A percentile compares a stretch with the other conserved stretches of the same genome.
phyloP scores from a whole-genome alignment of 23 tunicate genomes.

The Phallusia fumigata region DNA sequence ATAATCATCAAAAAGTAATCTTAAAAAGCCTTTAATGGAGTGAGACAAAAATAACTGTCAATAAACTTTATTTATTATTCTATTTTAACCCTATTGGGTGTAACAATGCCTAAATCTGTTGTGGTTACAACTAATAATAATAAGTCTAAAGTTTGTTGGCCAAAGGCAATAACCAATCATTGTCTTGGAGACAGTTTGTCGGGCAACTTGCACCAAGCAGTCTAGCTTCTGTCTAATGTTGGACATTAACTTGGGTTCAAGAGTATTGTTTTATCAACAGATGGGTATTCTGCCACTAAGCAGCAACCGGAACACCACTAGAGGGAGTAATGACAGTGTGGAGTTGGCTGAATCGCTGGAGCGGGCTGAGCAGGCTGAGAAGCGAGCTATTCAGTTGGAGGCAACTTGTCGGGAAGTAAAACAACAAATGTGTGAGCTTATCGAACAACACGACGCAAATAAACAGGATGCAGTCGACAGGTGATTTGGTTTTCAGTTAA shows the following conservation, averaged over 20 bases:
- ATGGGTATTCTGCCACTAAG: background rate
- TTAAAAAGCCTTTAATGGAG: no score
- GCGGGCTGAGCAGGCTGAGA: constrained; percentile 43
- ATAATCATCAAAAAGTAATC: no score
- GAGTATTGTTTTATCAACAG: background rate
- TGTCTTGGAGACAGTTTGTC: no score
- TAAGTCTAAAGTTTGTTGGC: no score
- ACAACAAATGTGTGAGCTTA: constrained; percentile 82
- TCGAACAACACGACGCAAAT: constrained; percentile 80
- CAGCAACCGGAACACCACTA: background rate
- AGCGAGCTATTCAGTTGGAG: constrained; percentile 40
- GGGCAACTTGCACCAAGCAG: no score
- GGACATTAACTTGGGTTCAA: background rate
- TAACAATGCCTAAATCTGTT: no score
- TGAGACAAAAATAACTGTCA: no score
- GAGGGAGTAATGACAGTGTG: background rate
- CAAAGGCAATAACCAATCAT: no score
- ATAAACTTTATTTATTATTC: no score
- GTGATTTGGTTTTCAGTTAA: constrained; percentile 7
- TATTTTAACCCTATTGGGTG: no score
- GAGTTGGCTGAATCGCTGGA: constrained; percentile 66
- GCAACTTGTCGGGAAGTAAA: constrained; percentile 59
- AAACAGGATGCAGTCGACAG: constrained; percentile 88
- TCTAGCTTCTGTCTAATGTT: no score
- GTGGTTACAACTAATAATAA: no score